Percentiles rank a stretch among this genome's conserved stretches.
Evolutionary conservation across 1,140 invertebrate species (phyloP).

Genomic region (Aphelenchoides fujianensis): DNA sequence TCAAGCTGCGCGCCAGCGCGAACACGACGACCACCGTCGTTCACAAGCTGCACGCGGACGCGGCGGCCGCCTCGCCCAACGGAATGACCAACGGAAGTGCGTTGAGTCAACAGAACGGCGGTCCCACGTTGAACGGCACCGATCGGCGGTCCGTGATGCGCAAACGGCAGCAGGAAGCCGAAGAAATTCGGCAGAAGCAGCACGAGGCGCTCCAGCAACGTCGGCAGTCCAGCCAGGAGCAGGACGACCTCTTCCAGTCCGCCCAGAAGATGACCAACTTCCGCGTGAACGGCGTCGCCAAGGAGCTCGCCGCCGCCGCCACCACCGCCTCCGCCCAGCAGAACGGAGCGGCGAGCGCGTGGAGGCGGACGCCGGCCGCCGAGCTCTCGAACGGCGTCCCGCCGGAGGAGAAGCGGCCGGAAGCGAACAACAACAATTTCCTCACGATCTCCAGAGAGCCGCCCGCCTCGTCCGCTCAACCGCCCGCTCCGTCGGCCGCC

Average conservation of each 20-base stretch:
- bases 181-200: slow-evolving; percentile 40
- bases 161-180: slow-evolving; percentile 47
- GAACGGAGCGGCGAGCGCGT: slow-evolving; percentile 17
- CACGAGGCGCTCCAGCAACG: neutral
- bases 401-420: neutral
- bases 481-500: neutral
- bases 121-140: neutral
- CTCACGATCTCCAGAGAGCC: slow-evolving; percentile 1
- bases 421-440: slow-evolving; percentile 13
- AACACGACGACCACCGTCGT: neutral
- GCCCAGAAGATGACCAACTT: neutral
- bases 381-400: neutral
- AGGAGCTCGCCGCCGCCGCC: neutral
- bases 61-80: neutral
- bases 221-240: neutral
- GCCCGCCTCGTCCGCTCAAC: neutral
- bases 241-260: slow-evolving; percentile 5
- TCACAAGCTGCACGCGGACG: neutral
- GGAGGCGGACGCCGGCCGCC: slow-evolving; percentile 27
- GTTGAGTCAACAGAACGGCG: slow-evolving; percentile 3
- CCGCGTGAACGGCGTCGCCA: neutral
- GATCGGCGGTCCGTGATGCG: slow-evolving; percentile 55
- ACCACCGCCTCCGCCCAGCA: neutral
- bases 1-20: slow-evolving; percentile 39
- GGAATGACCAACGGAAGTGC: neutral